phyloP scores from a whole-genome alignment of 1,140 invertebrate genomes.

The Drosophila persimilis region DNA sequence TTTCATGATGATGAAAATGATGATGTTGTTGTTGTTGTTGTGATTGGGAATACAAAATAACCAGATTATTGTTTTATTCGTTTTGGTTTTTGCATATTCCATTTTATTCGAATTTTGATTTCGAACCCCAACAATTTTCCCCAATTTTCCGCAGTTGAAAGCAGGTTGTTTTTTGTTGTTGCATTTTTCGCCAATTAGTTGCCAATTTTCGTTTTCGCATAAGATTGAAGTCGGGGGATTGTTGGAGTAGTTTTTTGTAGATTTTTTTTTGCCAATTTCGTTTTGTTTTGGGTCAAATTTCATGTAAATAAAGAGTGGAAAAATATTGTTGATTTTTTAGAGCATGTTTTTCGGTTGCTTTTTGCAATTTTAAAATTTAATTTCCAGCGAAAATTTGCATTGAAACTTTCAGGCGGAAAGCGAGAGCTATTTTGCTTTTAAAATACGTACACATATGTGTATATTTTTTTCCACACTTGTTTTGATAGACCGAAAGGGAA shows the following conservation, averaged over 20 bases:
- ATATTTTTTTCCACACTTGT: not conserved
- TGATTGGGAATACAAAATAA: constrained; percentile 28
- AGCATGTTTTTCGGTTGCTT: constrained; percentile 23
- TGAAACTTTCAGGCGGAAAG: constrained; percentile 35
- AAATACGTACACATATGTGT: not conserved
- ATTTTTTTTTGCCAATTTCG: constrained; percentile 54
- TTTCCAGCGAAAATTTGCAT: constrained; percentile 17
- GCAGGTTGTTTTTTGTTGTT: constrained; percentile 16
- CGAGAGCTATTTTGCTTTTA: constrained; percentile 38
- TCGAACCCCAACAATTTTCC: constrained; percentile 42
- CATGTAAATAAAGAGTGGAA: constrained; percentile 65
- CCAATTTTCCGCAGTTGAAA: constrained; percentile 37
- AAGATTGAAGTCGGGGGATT: constrained; percentile 31
- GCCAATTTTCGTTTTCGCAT: constrained; percentile 49
- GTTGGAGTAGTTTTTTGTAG: constrained; percentile 11
- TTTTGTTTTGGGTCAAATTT: constrained; percentile 44
- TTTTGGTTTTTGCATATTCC: constrained; percentile 41
- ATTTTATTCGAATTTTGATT: constrained; percentile 49
- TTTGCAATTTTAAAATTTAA: constrained; percentile 19
- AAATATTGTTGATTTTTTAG: constrained; percentile 40
- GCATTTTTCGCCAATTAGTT: constrained; percentile 69
- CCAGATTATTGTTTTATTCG: constrained; percentile 49
- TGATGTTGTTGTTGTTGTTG: constrained; percentile 44
- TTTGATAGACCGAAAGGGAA: constrained; percentile 25
- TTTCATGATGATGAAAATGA: constrained; percentile 62